phyloP scores from a whole-genome alignment of 2,113 vertebrate genomes.

The Gadus chalcogrammus region DNA sequence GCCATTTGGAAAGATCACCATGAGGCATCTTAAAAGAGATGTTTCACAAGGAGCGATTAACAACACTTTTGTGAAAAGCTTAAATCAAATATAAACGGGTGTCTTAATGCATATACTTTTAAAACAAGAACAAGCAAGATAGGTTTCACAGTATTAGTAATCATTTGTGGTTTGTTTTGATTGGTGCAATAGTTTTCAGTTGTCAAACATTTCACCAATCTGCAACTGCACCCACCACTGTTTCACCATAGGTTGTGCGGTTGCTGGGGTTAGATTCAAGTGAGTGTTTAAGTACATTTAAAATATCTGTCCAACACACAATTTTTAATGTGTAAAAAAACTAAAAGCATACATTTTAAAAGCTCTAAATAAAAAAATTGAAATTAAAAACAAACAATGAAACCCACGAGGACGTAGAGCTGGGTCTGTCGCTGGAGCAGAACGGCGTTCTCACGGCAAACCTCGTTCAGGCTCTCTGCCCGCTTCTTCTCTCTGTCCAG shows the following conservation, averaged over 20 bases:
- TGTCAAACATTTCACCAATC: background rate
- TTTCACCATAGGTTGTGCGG: no score
- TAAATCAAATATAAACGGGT: no score
- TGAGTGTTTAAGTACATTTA: background rate
- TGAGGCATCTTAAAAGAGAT: no score
- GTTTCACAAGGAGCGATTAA: no score
- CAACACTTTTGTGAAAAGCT: no score
- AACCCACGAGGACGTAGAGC: slow-evolving; percentile 66
- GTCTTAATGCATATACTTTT: no score
- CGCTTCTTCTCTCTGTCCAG: slow-evolving; percentile 73
- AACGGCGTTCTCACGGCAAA: slow-evolving; percentile 60
- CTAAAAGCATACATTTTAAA: background rate
- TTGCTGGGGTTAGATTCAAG: background rate
- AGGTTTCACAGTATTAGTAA: background rate
- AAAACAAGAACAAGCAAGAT: no score
- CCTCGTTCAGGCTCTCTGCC: slow-evolving; percentile 63
- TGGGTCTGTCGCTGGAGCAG: slow-evolving; percentile 75
- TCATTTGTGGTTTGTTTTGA: background rate
- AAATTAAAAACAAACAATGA: background rate
- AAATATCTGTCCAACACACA: background rate
- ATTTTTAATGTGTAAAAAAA: background rate
- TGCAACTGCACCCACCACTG: background rate
- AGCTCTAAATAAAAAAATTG: background rate
- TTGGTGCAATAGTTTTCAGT: background rate
- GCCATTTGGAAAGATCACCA: no score